phyloP scores from a whole-genome alignment of 2,888 invertebrate species.

The Patella pellucida region DNA sequence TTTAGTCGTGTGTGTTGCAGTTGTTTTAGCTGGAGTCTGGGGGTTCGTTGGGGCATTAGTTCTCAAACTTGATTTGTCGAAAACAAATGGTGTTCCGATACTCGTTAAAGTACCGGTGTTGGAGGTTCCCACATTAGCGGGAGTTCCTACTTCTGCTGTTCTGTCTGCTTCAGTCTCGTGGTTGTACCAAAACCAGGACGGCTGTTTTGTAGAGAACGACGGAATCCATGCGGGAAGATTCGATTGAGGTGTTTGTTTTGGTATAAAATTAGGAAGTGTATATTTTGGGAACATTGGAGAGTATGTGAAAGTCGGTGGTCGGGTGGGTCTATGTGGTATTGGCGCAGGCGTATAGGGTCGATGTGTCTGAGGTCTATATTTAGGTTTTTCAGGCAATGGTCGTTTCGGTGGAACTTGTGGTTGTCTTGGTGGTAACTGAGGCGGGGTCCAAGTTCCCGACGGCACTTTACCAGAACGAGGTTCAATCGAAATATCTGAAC shows the following conservation, averaged over 20 bases:
- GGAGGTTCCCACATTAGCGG: background rate
- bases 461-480: background rate
- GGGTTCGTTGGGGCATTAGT: background rate
- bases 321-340: background rate
- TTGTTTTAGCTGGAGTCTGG: background rate
- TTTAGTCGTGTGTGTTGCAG: background rate
- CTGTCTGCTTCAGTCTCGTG: background rate
- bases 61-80: too few relatives aligned
- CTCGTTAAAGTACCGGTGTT: background rate
- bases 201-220: background rate
- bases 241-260: background rate
- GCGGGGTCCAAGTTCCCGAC: background rate
- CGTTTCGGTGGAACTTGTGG: background rate
- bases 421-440: background rate
- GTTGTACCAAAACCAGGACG: background rate
- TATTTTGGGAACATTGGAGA: background rate
- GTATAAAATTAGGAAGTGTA: background rate
- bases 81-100: background rate
- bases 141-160: background rate
- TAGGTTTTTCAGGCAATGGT: background rate
- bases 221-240: background rate
- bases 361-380: background rate
- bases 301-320: background rate
- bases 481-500: slow-evolving; percentile 39
- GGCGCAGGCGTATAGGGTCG: background rate